These are phyloP conservation scores for Acronicta psi DNA, from an alignment of 2,888 invertebrate species.

Conservation along the genomic window DNA sequence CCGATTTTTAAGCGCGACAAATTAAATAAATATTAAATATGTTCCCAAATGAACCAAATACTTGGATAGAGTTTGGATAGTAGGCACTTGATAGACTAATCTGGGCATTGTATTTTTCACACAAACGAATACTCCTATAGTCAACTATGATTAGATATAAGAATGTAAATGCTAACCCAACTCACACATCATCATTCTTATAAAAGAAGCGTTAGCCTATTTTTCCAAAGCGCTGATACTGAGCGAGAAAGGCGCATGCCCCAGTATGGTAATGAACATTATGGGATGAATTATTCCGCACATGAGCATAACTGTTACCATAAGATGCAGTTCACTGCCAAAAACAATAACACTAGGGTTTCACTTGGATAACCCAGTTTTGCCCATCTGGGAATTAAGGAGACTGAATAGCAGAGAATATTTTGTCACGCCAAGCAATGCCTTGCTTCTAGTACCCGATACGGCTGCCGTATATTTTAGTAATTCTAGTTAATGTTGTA, in stretches of 20 bases:
- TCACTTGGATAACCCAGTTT: conserved; percentile 40
- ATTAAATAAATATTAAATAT: no score
- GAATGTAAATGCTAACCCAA: neutral
- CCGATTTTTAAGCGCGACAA: no score
- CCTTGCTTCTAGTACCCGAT: no score
- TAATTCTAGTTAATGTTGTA: no score
- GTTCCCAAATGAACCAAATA: no score
- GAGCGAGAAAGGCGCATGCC: conserved; percentile 5
- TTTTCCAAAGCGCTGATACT: conserved; percentile 1
- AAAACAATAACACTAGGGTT: conserved; percentile 44
- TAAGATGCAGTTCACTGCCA: conserved; percentile 40
- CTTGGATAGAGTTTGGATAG: no score
- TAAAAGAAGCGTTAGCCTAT: neutral
- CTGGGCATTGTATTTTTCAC: no score
- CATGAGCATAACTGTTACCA: conserved; percentile 25
- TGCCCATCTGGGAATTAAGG: conserved; percentile 23
- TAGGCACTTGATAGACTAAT: no score
- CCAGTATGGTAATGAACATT: conserved; percentile 31
- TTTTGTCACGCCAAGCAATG: neutral
- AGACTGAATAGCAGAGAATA: neutral
- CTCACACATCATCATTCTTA: neutral
- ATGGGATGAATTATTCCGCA: conserved; percentile 28
- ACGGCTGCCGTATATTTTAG: no score
- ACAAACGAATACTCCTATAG: no score
- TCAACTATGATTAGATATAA: no score